These are phyloP conservation scores for Rhynchonycteris naso DNA, from an alignment of 2,797 vertebrate genomes.

Conservation along the genomic window DNA sequence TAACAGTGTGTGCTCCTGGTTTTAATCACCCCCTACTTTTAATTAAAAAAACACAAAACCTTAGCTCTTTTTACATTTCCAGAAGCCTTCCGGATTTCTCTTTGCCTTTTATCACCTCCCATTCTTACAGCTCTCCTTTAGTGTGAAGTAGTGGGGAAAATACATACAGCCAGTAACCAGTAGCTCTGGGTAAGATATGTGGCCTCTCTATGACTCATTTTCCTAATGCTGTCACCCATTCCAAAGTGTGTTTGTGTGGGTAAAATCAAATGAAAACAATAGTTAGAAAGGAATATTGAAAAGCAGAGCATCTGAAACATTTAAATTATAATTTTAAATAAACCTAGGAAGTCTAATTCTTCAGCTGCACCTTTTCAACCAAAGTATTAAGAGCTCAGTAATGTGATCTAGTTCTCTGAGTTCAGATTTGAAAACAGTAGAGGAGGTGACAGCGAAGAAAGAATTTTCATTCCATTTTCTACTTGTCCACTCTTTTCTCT, in stretches of 20 bases:
- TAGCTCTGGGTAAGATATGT: neutral
- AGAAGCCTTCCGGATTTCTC: neutral
- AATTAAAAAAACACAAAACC: neutral
- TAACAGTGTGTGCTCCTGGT: neutral
- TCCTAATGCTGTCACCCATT: neutral
- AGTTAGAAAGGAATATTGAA: neutral
- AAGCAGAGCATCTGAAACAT: neutral
- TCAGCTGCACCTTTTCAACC: neutral
- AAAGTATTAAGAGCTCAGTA: neutral
- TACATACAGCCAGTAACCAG: neutral
- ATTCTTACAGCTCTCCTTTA: neutral
- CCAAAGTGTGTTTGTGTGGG: neutral
- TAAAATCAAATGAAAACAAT: neutral
- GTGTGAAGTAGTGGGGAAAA: neutral
- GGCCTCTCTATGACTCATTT: neutral
- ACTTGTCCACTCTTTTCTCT: neutral
- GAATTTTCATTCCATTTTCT: neutral
- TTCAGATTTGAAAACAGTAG: conserved; percentile 18
- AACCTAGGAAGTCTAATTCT: neutral
- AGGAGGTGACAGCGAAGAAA: neutral
- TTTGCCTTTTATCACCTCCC: neutral
- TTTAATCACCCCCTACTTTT: conserved; percentile 55
- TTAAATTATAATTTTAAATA: neutral
- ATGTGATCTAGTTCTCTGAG: neutral
- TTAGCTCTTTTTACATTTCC: conserved; percentile 8